Conservation (phyloP, 2,888 invertebrate genomes). For the Drosophila kuntzei region DNA sequence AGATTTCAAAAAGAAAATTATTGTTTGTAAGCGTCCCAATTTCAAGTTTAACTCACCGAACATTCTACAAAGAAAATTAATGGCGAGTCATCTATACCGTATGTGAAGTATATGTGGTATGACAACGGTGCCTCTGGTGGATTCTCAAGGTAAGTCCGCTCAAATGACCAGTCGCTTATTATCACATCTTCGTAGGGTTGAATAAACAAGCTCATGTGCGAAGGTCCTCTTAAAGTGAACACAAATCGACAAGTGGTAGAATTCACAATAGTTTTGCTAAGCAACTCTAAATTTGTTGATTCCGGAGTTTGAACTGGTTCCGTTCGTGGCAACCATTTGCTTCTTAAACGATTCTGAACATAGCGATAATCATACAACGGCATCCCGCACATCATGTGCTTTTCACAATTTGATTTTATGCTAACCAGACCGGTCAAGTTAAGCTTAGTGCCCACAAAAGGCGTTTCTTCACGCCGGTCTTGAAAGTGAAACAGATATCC, state of each 20-base stretch:
- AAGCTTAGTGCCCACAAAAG: conserved; percentile 42
- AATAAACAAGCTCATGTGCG: conserved; percentile 74
- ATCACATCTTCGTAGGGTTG: conserved; percentile 65
- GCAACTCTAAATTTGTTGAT: conserved; percentile 57
- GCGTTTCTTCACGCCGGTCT: conserved; percentile 79
- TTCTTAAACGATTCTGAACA: conserved; percentile 36
- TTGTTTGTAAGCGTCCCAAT: rapidly evolving
- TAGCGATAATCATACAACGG: conserved; percentile 74
- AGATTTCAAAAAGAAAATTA: background rate
- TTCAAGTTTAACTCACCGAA: conserved; percentile 24
- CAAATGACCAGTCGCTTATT: conserved; percentile 75
- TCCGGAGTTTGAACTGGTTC: conserved; percentile 55
- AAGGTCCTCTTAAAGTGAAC: conserved; percentile 64
- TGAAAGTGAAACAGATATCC: conserved; percentile 86
- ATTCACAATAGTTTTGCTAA: conserved; percentile 58
- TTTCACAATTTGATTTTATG: conserved; percentile 58
- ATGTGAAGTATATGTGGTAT: conserved; percentile 69
- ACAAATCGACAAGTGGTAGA: conserved; percentile 56
- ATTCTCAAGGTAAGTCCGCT: conserved; percentile 54
- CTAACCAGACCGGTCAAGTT: conserved; percentile 60
- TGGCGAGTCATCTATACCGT: conserved; percentile 67
- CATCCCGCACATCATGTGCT: conserved; percentile 77
- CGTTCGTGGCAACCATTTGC: conserved; percentile 67
- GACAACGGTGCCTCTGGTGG: conserved; percentile 56
- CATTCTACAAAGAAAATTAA: conserved; percentile 68